Evolutionary conservation across 2,888 invertebrate genomes (phyloP), one percentile per base, ranked within the genome.

Genomic region (Lasioglossum leucozonium): DNA sequence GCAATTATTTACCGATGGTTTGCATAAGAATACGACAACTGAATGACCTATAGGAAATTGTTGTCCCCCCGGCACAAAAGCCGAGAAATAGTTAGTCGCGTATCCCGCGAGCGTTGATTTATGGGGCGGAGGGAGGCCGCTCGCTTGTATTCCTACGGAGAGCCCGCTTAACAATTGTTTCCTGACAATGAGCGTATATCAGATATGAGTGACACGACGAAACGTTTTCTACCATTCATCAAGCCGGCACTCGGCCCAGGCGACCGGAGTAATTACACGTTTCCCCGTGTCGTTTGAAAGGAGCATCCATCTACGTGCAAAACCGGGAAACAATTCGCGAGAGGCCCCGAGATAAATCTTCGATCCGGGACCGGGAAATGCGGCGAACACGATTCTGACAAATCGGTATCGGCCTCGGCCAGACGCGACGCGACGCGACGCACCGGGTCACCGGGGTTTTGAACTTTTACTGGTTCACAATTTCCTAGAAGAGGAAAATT

Each of bases 141-240:
- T 86, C 80, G 42, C 84, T 18, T 84, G 75, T 86, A 89, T 90
- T 89, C 84, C 87, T 89, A 82, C 84, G 81, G 83, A 10, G 82
- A 67, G 83, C 87, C 79, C 51, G 87, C 81, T 89, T 89, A 91
- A 88, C 90, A 88, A 90, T 90, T 90, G 89, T 90, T 90, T 91
- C 89, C 88, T 86, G 89, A 91, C 89, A 90, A 91, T 90, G 86
- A 88, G 89, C 91, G 89, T 89, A 90, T 87, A 89, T 90, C 90
- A 89, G 86, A 89, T 87, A 87, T 86, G 90, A 90, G 87, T 83
- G 89, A 90, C 90, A 90, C 90, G 91, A 85, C 82, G 89, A 77
- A 90, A 88, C 90, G 89, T 89, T 90, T 88, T 89, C 90, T 88
- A 86, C 91, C 89, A 90, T 90, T 88, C 91, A 88, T 90, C 90